These are phyloP conservation scores for Dynastes tityus DNA, from an alignment of 2,888 invertebrate genomes.

Conservation along the genomic window DNA sequence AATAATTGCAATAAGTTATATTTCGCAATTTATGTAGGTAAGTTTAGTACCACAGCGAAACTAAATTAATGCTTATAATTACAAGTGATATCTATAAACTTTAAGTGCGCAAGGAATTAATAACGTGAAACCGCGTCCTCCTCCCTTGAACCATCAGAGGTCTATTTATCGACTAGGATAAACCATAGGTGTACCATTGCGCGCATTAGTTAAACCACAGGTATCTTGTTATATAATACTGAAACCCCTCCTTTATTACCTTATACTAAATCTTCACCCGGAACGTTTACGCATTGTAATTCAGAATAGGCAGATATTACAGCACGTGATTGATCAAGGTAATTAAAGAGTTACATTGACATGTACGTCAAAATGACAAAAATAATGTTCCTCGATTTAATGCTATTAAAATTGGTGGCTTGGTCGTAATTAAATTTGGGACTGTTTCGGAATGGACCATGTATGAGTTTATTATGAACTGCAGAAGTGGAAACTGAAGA, in stretches of 20 bases:
- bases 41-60: neutral
- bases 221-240: slow-evolving; percentile 48
- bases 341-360: no score
- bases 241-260: slow-evolving; percentile 20
- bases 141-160: slow-evolving; percentile 43
- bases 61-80: slow-evolving; percentile 39
- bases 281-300: slow-evolving; percentile 18
- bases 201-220: slow-evolving; percentile 47
- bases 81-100: slow-evolving; percentile 35
- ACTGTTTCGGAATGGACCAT: no score
- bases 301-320: neutral
- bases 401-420: no score
- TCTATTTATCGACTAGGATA: slow-evolving; percentile 49
- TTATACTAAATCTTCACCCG: slow-evolving; percentile 26
- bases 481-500: no score
- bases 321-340: neutral
- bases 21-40: neutral
- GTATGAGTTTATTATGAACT: no score
- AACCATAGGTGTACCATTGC: slow-evolving; percentile 50
- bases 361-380: no score
- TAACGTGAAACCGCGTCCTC: slow-evolving; percentile 41
- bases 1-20: neutral
- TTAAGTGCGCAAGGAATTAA: slow-evolving; percentile 38
- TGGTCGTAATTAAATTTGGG: no score
- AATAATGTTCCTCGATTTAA: no score